Conservation (phyloP, 2,888 invertebrate genomes). For the Dicyrtoma fusca region DNA sequence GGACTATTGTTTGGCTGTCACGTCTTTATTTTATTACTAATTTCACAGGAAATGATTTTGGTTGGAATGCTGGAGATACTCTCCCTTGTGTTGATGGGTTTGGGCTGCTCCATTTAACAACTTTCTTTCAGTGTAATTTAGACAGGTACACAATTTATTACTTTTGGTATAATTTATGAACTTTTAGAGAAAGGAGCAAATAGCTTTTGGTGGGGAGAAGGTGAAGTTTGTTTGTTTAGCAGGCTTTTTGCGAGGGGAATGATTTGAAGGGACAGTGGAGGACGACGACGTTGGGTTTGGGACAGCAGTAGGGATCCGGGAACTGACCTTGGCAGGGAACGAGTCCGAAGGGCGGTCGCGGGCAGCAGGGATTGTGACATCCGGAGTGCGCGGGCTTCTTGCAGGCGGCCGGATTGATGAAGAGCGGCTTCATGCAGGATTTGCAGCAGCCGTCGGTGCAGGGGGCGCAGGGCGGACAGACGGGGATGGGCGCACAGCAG, state of each 20-base stretch:
- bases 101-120: no score
- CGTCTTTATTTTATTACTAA: no score
- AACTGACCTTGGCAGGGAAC: slow-evolving; percentile 1
- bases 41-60: no score
- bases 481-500: slow-evolving; percentile 2
- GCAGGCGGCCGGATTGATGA: slow-evolving; percentile 1
- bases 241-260: background rate
- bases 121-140: no score
- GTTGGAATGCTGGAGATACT: no score
- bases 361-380: slow-evolving; percentile 1
- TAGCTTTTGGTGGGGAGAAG: no score
- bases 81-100: no score
- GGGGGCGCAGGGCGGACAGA: slow-evolving; percentile 10
- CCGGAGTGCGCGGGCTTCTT: background rate
- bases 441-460: slow-evolving; percentile 14
- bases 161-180: no score
- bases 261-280: slow-evolving; percentile 5
- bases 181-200: no score
- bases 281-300: background rate
- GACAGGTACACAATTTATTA: no score
- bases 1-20: no score
- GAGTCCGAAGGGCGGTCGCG: background rate
- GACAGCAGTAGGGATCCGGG: slow-evolving; percentile 19
- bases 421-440: background rate
- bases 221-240: no score